Base-by-base conservation (phyloP, 2,797 vertebrate species). In the Lagocephalus sceleratus region DNA sequence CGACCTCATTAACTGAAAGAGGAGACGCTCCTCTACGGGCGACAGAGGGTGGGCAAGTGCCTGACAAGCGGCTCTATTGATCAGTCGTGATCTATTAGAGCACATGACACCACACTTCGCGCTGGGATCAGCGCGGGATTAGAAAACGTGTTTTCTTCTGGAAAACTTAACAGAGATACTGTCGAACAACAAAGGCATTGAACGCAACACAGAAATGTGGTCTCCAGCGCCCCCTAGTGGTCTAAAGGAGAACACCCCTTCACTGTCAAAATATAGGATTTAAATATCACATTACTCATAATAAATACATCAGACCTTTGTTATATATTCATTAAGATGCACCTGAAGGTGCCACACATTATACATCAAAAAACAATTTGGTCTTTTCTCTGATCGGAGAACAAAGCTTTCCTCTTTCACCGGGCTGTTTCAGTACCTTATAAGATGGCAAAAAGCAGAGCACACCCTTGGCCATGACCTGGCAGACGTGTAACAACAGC, bases 371-470 rank as follows among this genome's bases (percentile, higher is more conserved):
- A 7, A 25, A 25, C 5, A 6, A 7, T 35, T 12, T 35, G 32
- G 2, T 35, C 6, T 35, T 35, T 35, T 35, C 1, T 35, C n/a
- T 41, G 39, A 16, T 41, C n/a, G 2, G 1, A 10, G 29, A 7
- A 25, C 25, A 25, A 29, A 29, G 29, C 8, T 11, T 41, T 54
- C 11, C 17, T 35, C 45, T 26, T 54, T 57, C 5, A 23, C 7
- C 11, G 0, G 0, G 20, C 16, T 20, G 5, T 42, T 17, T 20
- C 0, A 5, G n/a, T 90, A 97, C 95, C 93, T 97, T 98, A 63
- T 98, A 98, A 4, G 97, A 99, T 6, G 95, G 94, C 78, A 98
- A 62, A 78, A 99, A 99, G 85, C 96, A 99, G 66, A 98, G 81
- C 56, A 99, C 82, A 0, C 95, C 97, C 52, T 91, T 93, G 81